Base-by-base conservation (phyloP, 1,140 invertebrate genomes). In the Drosophila busckii region DNA sequence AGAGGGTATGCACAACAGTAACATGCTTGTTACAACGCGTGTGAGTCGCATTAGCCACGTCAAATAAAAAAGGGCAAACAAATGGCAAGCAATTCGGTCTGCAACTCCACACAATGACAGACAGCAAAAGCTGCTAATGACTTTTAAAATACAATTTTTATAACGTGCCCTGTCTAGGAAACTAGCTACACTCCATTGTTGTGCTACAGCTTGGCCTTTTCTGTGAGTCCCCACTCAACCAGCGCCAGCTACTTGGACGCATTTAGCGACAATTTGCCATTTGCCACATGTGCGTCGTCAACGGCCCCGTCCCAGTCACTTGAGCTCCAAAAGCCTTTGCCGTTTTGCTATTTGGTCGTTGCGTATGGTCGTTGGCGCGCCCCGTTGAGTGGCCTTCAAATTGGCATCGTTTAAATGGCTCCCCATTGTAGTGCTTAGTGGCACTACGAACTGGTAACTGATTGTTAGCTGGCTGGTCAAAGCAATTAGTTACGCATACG, bases 101-200 rank as follows among this genome's bases (percentile, higher is more conserved):
- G 42, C 26, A 44, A 48, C 34, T 46, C 16, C 9, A 16, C 31
- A 10, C 46, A 54, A 55, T 66, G 63, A 66, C 63, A 63, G 45
- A 38, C 35, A 62, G 63, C 34, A 63, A 62, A n/a, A 66, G 52
- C 59, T 63, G 63, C 63, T 66, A 66, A 66, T 62, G 59, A 62
- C 59, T 66, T 66, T 66, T 56, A 62, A 62, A 62, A 65, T 65
- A 61, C 62, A 61, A 54, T 61, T 65, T 65, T 61, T 65, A 61
- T 49, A 65, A 65, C 56, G 42, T 65, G 62, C 37, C 9, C 5
- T 34, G 37, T 44, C 44, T 37, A 29, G 26, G 7, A 17, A 41
- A 42, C 60, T 50, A 26, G 37, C 25, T 42, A 20, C 35, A 48
- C 53, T 58, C 26, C 10, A 42, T 37, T 53, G 10, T 50, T 23